Base-by-base conservation (phyloP, 35 echinoderm and acorn worm species). In the Apostichopus californicus region DNA sequence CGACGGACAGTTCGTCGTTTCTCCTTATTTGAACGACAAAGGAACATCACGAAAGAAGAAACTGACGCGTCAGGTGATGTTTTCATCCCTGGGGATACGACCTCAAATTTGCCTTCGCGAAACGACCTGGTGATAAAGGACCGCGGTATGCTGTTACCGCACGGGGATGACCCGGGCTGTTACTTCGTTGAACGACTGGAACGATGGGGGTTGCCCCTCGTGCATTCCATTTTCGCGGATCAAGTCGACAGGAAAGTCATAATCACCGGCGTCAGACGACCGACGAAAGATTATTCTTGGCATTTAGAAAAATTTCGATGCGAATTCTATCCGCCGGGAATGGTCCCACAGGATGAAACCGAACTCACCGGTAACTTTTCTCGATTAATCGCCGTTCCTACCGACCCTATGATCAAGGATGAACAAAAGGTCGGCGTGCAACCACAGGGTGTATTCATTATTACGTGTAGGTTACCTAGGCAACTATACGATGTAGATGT, bases 141-240 rank as follows among this genome's bases (percentile, higher is more conserved):
- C 17, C 60, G 61, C 0, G 18, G n/a, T 8, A 91, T 91, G 89
- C 18, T 91, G 15, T 18, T 18, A 6, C 22, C 89, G 0, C 89
- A 91, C 54, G 73, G 73, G 15, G 79, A 56, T n/a, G 89, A 91
- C 25, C 8, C 73, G 18, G 92, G 86, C 5, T 95, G 94, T 89
- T 95, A 87, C 61, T 79, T 95, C 46, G 52, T 12, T 2, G 78
- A 90, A 1, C 17, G 73, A 9, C 79, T 95, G 17, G 81, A 91
- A 55, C 34, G 54, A 55, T 85, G 28, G 53, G 90, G 81, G 9
- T 81, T 98, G 90, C 96, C 96, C 17, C 93, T 79, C 18, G 93
- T 98, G 9, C 95, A 98, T 81, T 98, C 96, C 20, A 61, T 92
- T 73, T 98, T 95, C 90, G 92, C 92, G 8, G 96, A 98, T 73